These are phyloP conservation scores for Drosophila subsilvestris DNA, from an alignment of 2,888 invertebrate genomes.

Conservation along the genomic window DNA sequence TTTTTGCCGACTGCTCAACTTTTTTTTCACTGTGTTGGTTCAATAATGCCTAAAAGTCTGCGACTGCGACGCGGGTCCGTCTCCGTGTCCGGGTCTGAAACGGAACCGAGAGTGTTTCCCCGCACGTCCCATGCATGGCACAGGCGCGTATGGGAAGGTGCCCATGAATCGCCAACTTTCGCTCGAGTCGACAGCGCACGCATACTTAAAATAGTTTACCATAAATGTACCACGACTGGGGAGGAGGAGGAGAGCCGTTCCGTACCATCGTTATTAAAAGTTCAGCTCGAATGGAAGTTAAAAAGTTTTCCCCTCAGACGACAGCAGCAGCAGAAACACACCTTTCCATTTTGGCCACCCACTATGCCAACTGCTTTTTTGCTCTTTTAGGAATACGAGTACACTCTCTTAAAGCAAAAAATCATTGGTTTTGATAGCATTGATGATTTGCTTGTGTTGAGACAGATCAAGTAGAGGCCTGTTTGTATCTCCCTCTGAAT, in stretches of 20 bases:
- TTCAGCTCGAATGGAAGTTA: constrained; percentile 46
- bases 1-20: constrained; percentile 51
- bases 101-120: constrained; percentile 3
- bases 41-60: constrained; percentile 36
- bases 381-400: neutral
- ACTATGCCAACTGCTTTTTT: constrained; percentile 8
- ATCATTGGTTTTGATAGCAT: too few relatives aligned
- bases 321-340: neutral
- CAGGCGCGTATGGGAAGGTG: constrained; percentile 12
- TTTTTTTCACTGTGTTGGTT: constrained; percentile 50
- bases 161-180: constrained; percentile 59
- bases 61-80: neutral
- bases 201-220: constrained; percentile 41
- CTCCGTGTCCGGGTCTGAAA: neutral
- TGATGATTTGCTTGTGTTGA: too few relatives aligned
- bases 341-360: neutral
- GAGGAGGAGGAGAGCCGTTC: neutral
- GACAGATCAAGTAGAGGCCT: too few relatives aligned
- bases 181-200: constrained; percentile 34
- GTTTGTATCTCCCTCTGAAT: too few relatives aligned
- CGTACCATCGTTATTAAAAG: constrained; percentile 46
- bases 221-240: constrained; percentile 38
- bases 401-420: neutral
- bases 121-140: neutral
- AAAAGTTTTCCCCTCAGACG: constrained; percentile 29